Evolutionary conservation across 1,140 invertebrate species (phyloP).

Genomic region (Papilio glaucus): DNA sequence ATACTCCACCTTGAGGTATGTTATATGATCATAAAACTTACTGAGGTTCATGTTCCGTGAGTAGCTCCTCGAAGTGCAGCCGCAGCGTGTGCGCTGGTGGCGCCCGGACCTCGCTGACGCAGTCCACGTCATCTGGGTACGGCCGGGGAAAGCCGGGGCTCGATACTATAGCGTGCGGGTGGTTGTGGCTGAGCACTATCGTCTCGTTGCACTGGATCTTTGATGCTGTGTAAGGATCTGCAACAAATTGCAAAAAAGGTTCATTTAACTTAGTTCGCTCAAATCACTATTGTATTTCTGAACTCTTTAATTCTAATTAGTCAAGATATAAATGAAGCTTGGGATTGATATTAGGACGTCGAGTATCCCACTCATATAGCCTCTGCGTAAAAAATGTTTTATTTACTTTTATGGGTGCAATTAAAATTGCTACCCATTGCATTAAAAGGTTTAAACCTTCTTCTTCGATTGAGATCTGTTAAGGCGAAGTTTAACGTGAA

Average conservation of each 20-base stretch:
- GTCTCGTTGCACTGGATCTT: constrained; percentile 86
- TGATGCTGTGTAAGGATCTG: constrained; percentile 73
- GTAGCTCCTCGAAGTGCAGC: constrained; percentile 88
- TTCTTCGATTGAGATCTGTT: too few species aligned
- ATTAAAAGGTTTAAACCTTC: too few species aligned
- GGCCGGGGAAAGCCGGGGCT: constrained; percentile 88
- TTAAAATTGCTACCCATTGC: too few species aligned
- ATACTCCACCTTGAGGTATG: too few species aligned
- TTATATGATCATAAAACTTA: constrained; percentile 85
- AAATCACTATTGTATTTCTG: too few species aligned
- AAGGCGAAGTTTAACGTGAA: too few species aligned
- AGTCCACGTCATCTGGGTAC: constrained; percentile 88
- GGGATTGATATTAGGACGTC: too few species aligned
- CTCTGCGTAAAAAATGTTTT: too few species aligned
- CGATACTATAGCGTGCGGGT: constrained; percentile 84
- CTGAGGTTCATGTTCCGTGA: constrained; percentile 88
- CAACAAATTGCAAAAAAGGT: constrained; percentile 35
- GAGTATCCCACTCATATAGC: too few species aligned
- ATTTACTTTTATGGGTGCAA: too few species aligned
- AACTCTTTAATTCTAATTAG: too few species aligned
- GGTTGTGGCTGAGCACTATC: constrained; percentile 84
- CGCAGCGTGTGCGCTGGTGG: constrained; percentile 85
- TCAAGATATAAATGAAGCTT: too few species aligned
- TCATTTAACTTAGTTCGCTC: background rate
- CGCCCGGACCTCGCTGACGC: constrained; percentile 85